Conservation (phyloP, 2,888 invertebrate species). For the Tipula lateralis region DNA sequence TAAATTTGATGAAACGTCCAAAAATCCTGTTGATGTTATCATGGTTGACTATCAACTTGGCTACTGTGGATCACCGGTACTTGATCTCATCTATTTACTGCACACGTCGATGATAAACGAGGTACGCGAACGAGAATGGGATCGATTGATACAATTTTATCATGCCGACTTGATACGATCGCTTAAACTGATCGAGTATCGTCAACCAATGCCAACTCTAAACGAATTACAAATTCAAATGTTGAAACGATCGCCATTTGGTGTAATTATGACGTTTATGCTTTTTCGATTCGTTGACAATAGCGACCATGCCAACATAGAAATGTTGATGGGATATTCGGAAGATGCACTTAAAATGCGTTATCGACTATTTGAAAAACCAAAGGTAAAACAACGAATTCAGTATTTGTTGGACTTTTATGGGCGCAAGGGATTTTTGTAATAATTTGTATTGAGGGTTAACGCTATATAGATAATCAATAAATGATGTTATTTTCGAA, state of each 20-base stretch:
- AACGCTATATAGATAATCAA: no score
- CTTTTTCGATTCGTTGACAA: not conserved
- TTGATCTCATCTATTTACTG: not conserved
- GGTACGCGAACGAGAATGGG: not conserved
- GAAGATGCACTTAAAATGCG: not conserved
- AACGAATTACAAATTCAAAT: conserved; percentile 6
- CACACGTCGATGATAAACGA: not conserved
- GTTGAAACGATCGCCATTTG: not conserved
- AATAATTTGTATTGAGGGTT: no score
- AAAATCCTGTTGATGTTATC: conserved; percentile 39
- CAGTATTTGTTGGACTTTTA: not conserved
- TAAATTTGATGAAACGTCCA: conserved; percentile 40
- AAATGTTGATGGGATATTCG: not conserved
- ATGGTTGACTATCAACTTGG: conserved; percentile 32
- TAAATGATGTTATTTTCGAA: no score
- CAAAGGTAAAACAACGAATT: not conserved
- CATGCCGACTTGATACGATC: not conserved
- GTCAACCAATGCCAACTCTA: not conserved
- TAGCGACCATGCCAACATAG: not conserved
- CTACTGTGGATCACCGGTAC: not conserved
- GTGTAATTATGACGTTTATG: not conserved
- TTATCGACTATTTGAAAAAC: not conserved
- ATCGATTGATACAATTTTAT: not conserved
- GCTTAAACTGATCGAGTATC: not conserved
- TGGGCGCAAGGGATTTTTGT: not conserved